Conservation (phyloP, 2,113 vertebrate genomes). For the Tursiops truncatus region DNA sequence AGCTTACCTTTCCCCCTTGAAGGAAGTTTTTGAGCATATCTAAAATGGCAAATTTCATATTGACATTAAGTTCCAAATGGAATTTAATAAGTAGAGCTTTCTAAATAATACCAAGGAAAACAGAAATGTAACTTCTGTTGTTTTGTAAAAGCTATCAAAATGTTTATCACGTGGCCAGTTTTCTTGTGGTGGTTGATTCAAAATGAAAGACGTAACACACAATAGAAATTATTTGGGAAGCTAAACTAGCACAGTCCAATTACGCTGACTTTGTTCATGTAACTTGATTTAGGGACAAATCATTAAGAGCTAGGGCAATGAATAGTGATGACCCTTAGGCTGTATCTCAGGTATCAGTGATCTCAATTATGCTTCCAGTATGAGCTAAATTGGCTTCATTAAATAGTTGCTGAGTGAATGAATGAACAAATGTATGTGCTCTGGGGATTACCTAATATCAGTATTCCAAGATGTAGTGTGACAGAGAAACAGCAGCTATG, state of each 20-base stretch:
- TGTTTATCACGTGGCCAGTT: not conserved
- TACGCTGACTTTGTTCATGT: conserved; percentile 3
- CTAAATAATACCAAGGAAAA: not conserved
- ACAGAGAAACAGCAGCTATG: not conserved
- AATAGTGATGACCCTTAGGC: not conserved
- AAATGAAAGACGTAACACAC: not conserved
- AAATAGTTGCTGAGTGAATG: not conserved
- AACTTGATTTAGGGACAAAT: not conserved
- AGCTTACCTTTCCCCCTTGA: not conserved
- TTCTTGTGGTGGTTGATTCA: not conserved
- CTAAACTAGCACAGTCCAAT: not conserved
- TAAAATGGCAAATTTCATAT: not conserved
- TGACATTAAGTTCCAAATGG: not conserved
- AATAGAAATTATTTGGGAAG: conserved; percentile 3
- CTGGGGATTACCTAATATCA: not conserved
- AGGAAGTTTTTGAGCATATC: not conserved
- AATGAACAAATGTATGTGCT: not conserved
- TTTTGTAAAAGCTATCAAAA: not conserved
- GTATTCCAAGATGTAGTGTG: not conserved
- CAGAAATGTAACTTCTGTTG: not conserved
- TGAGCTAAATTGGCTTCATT: not conserved
- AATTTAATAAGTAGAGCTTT: not conserved
- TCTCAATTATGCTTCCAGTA: not conserved
- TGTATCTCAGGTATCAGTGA: not conserved
- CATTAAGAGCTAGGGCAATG: not conserved